Evolutionary conservation across 2,797 vertebrate species (phyloP).

Genomic region (Falco peregrinus): DNA sequence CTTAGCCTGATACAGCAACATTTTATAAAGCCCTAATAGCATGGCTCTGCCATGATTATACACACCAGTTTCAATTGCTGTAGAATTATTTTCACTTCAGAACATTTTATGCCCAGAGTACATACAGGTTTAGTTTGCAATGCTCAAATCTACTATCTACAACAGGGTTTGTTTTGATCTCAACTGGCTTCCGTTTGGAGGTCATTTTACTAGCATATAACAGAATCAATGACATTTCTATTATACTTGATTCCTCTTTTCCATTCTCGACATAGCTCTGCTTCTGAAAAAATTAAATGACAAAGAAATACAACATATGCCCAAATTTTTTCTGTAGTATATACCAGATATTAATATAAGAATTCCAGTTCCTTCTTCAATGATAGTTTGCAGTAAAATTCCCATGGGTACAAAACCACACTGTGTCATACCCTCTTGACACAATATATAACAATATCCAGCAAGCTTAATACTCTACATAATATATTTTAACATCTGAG

Average conservation of each 20-base stretch:
- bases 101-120: neutral
- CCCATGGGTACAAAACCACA: neutral
- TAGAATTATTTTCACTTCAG: neutral
- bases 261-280: neutral
- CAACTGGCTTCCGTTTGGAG: neutral
- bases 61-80: neutral
- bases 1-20: neutral
- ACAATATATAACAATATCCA: constrained; percentile 4
- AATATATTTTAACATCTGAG: constrained; percentile 21
- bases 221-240: neutral
- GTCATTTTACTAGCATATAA: neutral
- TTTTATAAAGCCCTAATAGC: neutral
- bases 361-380: neutral
- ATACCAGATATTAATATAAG: neutral
- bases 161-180: neutral
- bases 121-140: neutral
- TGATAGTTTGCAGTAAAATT: neutral
- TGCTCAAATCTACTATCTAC: neutral
- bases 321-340: neutral
- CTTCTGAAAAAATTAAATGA: neutral
- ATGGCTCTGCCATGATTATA: neutral
- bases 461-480: neutral
- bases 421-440: neutral
- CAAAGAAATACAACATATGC: neutral
- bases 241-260: neutral